Evolutionary conservation across 2,113 vertebrate genomes (phyloP), one percentile per base, ranked within the genome.

Genomic region (Lophotis ruficrista): DNA sequence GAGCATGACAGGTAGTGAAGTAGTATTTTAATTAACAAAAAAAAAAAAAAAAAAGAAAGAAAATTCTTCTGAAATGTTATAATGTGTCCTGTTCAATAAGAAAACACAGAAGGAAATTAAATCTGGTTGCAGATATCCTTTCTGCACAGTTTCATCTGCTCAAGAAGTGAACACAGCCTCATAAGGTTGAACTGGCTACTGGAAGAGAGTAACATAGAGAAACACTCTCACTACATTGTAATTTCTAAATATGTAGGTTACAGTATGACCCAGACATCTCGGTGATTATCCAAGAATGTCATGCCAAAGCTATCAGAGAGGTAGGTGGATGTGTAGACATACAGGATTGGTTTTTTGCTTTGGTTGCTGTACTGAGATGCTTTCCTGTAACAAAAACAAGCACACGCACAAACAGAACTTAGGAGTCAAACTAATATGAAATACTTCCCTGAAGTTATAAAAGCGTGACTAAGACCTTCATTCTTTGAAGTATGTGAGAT

Each of bases 401-500:
- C 24, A 75, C 1, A 1, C 2, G 5, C 20, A 51, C 12, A 53
- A 66, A 48, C 56, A 82, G 47, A 92, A 87, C 33, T 56, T 60
- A 45, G 22, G 38, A 48, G 53, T 83, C 76, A 90, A 86, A 81
- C 24, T 50, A 33, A 53, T 61, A 68, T 48, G 38, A 83, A 70
- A 62, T 64, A 76, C 72, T 89, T 93, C 45, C 28, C 72, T 53
- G 48, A 33, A 84, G 48, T 64, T 86, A 66, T 35, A 89, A 87
- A 14, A 88, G 7, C 43, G 87, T 75, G 83, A 84, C 48, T 81
- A 51, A 83, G 47, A 84, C 57, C 79, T 86, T 96, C 30, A 75
- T 72, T 88, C 65, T 89, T 96, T 96, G 72, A 92, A 90, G 35
- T 92, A 51, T 65, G 33, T 73, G 78, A 68, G 35, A n/a, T 71